Conservation (phyloP, 2,888 invertebrate species). For the Tricholauxania praeusta region DNA sequence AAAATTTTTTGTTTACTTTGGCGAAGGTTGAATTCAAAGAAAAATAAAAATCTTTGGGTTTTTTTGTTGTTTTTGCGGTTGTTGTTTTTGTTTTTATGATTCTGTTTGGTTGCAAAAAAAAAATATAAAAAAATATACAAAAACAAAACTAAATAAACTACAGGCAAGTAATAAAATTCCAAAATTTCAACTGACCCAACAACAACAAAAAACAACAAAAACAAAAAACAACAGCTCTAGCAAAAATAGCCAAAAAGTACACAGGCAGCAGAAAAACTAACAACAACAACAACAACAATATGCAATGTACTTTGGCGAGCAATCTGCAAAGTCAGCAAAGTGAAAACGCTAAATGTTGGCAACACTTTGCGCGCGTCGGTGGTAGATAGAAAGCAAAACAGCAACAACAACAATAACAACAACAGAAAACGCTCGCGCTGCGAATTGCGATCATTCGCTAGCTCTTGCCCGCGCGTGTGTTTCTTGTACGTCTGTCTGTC, state of each 20-base stretch:
- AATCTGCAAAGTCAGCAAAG: neutral
- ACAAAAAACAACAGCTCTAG: neutral
- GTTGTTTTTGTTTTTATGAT: too few species aligned
- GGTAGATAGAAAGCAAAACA: neutral
- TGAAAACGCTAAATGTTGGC: neutral
- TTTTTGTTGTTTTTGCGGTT: too few species aligned
- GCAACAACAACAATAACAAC: neutral
- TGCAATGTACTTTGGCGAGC: too few species aligned
- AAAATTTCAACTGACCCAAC: conserved; percentile 9
- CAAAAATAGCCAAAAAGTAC: too few species aligned
- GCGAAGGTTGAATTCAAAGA: conserved; percentile 23
- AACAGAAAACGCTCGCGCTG: conserved; percentile 3
- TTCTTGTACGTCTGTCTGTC: neutral
- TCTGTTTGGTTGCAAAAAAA: neutral
- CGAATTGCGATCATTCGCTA: neutral
- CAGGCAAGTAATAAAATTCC: conserved; percentile 2
- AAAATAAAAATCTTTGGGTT: conserved; percentile 11
- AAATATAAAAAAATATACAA: neutral
- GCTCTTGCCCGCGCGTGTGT: neutral
- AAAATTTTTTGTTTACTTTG: conserved; percentile 22
- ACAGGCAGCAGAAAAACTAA: too few species aligned
- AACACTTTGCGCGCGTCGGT: neutral
- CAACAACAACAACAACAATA: too few species aligned
- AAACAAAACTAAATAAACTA: neutral
- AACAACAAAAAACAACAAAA: neutral